A percentile compares a stretch with the other conserved stretches of the same genome.
Conservation (phyloP, 2,888 invertebrate species). For the Xestia ashworthii region DNA sequence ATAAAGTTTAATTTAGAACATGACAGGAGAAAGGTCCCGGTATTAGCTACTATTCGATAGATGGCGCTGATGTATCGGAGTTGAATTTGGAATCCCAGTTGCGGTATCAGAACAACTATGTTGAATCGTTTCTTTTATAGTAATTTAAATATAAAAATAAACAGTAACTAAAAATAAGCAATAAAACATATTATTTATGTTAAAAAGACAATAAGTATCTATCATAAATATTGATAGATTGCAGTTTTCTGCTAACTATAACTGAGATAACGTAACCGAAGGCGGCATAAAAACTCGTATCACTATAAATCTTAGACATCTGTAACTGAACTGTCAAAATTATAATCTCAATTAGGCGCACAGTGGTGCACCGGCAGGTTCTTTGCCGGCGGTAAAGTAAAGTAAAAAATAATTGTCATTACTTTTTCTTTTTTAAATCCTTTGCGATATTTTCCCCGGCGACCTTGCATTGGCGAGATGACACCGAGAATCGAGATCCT, state of each 20-base stretch:
- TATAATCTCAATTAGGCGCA: slow-evolving; percentile 53
- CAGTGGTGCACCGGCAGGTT: slow-evolving; percentile 44
- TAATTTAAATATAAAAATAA: slow-evolving; percentile 29
- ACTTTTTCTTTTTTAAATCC: slow-evolving; percentile 42
- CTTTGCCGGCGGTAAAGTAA: slow-evolving; percentile 41
- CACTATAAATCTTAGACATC: slow-evolving; percentile 43
- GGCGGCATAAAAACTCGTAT: slow-evolving; percentile 40
- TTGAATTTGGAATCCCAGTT: slow-evolving; percentile 55
- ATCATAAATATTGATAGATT: slow-evolving; percentile 41
- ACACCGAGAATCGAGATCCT: slow-evolving; percentile 78
- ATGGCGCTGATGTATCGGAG: slow-evolving; percentile 81
- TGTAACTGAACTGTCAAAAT: slow-evolving; percentile 55
- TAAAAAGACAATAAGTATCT: not conserved
- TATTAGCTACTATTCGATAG: slow-evolving; percentile 72
- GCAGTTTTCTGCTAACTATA: slow-evolving; percentile 28
- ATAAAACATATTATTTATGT: slow-evolving; percentile 14
- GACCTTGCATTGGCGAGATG: slow-evolving; percentile 78
- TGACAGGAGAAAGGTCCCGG: slow-evolving; percentile 44
- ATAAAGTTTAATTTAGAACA: slow-evolving; percentile 78
- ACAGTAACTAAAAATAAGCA: slow-evolving; percentile 5
- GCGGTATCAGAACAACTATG: slow-evolving; percentile 9
- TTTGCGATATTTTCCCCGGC: slow-evolving; percentile 63
- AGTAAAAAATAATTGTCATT: slow-evolving; percentile 51
- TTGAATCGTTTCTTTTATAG: slow-evolving; percentile 7
- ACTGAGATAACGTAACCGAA: slow-evolving; percentile 5